Evolutionary conservation across 2,113 vertebrate species (phyloP).

Genomic region (Rattus rattus): DNA sequence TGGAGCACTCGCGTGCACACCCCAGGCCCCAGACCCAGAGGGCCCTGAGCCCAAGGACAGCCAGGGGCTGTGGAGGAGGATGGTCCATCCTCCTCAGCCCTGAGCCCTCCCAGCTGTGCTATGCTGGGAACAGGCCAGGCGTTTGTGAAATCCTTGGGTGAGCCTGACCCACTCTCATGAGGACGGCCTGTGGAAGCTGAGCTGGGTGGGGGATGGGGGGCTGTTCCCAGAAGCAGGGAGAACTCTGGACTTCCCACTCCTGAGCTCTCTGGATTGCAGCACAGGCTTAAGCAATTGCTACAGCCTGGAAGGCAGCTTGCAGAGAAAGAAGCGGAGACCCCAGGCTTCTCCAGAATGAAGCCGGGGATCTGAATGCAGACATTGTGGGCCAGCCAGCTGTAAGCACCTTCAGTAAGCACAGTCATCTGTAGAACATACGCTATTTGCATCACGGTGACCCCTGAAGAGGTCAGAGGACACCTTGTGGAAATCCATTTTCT

Average conservation of each 20-base stretch:
- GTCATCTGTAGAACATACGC: not conserved
- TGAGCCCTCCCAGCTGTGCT: conserved; percentile 76
- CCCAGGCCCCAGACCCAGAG: conserved; percentile 24
- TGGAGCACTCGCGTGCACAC: not conserved
- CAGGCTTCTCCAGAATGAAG: not conserved
- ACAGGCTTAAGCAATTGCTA: conserved; percentile 73
- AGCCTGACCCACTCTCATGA: conserved; percentile 76
- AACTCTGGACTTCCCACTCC: conserved; percentile 83
- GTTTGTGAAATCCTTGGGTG: conserved; percentile 80
- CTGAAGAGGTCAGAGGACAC: not conserved
- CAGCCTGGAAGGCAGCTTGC: conserved; percentile 45
- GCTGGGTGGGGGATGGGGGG: conserved; percentile 61
- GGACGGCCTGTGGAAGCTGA: conserved; percentile 69
- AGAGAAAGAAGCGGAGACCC: conserved; percentile 24
- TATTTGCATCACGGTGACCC: not conserved
- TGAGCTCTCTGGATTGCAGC: conserved; percentile 69
- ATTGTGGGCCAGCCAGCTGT: accelerated
- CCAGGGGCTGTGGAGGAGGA: not conserved
- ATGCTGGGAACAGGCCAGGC: conserved; percentile 78
- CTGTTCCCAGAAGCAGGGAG: conserved; percentile 82
- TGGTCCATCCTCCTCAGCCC: not conserved
- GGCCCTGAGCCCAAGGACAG: not conserved
- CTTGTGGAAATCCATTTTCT: not conserved
- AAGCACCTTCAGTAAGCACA: too few relatives aligned
- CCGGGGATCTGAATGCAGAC: not conserved